Conservation (phyloP, 2,888 invertebrate genomes). For the Crossocerus cetratus region DNA sequence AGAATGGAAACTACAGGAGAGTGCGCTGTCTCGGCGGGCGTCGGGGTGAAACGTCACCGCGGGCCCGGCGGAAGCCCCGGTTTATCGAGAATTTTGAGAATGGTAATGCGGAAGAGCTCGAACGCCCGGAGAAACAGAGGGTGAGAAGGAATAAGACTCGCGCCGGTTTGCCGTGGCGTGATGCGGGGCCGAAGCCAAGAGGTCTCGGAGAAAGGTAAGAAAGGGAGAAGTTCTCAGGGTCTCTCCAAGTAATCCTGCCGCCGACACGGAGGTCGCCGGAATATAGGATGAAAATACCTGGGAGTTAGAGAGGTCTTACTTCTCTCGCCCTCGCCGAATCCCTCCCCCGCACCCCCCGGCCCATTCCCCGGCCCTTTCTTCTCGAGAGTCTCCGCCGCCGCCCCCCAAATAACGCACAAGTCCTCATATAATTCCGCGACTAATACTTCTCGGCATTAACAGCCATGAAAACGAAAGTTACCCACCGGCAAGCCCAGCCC, state of each 20-base stretch:
- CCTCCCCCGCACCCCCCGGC: constrained; percentile 33
- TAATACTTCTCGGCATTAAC: constrained; percentile 67
- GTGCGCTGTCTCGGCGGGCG: constrained; percentile 8
- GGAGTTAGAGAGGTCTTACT: constrained; percentile 75
- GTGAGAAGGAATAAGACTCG: constrained; percentile 25
- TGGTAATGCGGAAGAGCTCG: constrained; percentile 57
- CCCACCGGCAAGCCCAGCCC: constrained; percentile 18
- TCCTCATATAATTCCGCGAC: constrained; percentile 73
- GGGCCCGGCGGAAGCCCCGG: constrained; percentile 54
- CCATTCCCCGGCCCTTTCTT: constrained; percentile 21
- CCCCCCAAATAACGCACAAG: constrained; percentile 72
- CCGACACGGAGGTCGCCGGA: constrained; percentile 67
- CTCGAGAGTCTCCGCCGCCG: constrained; percentile 19
- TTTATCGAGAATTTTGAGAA: constrained; percentile 69
- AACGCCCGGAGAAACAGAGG: constrained; percentile 19
- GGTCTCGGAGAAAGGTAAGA: constrained; percentile 53
- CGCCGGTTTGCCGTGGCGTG: constrained; percentile 11
- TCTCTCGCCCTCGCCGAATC: constrained; percentile 46
- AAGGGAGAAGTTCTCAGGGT: constrained; percentile 72
- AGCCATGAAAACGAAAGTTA: constrained; percentile 12
- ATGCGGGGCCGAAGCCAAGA: constrained; percentile 46
- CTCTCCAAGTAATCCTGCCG: constrained; percentile 72
- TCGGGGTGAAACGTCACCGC: constrained; percentile 39
- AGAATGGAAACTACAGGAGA: constrained; percentile 24
- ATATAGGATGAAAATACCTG: constrained; percentile 77